These are phyloP conservation scores for Rhabdomys dilectus DNA, from an alignment of 2,113 vertebrate genomes.

Conservation along the genomic window DNA sequence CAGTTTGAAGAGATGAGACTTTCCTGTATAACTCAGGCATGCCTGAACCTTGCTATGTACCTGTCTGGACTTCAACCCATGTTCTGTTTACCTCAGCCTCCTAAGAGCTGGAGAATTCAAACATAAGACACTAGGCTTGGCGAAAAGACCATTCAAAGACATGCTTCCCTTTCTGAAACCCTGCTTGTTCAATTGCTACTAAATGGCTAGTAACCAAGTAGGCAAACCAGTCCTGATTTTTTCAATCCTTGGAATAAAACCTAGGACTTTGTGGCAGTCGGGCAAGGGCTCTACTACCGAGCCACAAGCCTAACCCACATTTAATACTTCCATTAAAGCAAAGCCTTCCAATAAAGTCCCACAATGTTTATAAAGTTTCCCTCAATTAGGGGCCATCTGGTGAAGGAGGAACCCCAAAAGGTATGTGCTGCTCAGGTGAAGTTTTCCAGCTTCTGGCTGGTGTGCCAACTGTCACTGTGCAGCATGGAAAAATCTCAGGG, in stretches of 20 bases:
- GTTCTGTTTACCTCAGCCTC: neutral
- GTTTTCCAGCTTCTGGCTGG: neutral
- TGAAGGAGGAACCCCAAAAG: neutral
- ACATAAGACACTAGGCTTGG: neutral
- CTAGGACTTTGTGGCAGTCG: neutral
- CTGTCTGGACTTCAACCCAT: neutral
- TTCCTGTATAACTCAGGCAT: neutral
- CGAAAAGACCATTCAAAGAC: neutral
- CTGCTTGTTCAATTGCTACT: neutral
- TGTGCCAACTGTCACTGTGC: rapidly evolving
- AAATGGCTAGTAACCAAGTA: neutral
- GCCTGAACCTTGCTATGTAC: neutral
- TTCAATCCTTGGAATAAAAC: neutral
- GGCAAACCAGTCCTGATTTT: neutral
- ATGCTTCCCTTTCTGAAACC: neutral
- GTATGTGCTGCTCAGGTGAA: rapidly evolving
- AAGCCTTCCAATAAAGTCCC: neutral
- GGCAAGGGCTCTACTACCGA: neutral
- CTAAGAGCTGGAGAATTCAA: neutral
- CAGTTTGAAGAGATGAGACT: neutral
- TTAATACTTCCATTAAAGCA: neutral
- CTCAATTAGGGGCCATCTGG: neutral
- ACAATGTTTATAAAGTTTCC: neutral
- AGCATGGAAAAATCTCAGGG: too few relatives aligned
- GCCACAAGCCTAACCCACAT: too few relatives aligned